Evolutionary conservation across 2,797 vertebrate species (phyloP).

Genomic region (Mormyrops boulengeri): DNA sequence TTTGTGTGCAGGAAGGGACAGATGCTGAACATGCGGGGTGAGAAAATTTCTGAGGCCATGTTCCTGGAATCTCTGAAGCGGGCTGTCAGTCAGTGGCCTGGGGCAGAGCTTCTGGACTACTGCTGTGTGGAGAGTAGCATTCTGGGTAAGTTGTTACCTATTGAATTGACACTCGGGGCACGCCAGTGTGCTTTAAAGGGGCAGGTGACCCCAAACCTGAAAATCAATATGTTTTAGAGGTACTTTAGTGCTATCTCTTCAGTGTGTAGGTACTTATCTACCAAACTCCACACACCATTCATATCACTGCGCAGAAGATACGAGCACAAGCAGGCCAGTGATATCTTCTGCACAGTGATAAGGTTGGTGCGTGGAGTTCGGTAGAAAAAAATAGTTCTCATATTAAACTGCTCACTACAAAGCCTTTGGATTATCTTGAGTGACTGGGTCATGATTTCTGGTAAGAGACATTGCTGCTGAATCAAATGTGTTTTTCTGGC

Average conservation of each 20-base stretch:
- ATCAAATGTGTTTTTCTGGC: background rate
- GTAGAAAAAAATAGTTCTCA: background rate
- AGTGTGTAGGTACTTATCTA: background rate
- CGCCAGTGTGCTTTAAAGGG: background rate
- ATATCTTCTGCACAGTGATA: background rate
- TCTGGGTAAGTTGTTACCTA: conserved; percentile 65
- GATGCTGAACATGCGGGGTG: conserved; percentile 75
- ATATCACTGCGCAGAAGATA: background rate
- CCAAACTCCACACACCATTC: background rate
- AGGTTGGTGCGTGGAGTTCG: background rate
- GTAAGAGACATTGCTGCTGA: background rate
- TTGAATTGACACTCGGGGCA: background rate
- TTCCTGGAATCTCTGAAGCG: conserved; percentile 66
- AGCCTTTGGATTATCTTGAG: background rate
- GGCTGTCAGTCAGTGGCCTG: conserved; percentile 70
- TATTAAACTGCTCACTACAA: background rate
- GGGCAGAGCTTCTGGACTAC: conserved; percentile 77
- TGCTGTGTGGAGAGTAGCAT: conserved; percentile 75
- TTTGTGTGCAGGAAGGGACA: conserved; percentile 64
- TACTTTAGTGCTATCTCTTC: background rate
- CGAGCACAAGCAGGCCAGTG: background rate
- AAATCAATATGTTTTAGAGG: background rate
- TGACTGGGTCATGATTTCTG: background rate
- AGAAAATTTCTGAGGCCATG: conserved; percentile 67
- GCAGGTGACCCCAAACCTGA: background rate